Evolutionary conservation across 2,113 vertebrate genomes (phyloP).

Genomic region (Bufo gargarizans): DNA sequence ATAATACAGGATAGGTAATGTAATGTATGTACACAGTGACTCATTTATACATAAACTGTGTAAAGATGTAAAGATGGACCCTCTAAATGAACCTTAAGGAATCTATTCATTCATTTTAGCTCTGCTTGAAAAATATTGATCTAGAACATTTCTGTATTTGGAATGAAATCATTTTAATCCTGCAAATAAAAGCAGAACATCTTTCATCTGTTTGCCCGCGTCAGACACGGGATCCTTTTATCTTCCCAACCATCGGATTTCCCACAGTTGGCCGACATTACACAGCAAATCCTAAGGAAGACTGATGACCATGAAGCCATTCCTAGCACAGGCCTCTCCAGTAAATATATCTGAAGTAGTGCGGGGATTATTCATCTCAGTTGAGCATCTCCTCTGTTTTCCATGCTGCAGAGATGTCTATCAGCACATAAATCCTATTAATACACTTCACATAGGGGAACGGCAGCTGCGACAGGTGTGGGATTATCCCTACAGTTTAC

Average conservation of each 20-base stretch:
- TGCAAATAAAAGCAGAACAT: neutral
- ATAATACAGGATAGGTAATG: no score
- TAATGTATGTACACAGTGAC: no score
- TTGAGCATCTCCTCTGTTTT: constrained; percentile 30
- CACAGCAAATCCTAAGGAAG: constrained; percentile 27
- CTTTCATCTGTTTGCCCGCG: neutral
- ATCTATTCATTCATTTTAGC: neutral
- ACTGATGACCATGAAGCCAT: constrained; percentile 42
- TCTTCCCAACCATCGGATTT: neutral
- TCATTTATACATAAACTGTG: no score
- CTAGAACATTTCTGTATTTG: neutral
- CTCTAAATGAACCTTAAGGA: neutral
- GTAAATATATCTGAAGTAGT: constrained; percentile 48
- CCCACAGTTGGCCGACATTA: constrained; percentile 36
- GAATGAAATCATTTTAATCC: neutral
- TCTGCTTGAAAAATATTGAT: neutral
- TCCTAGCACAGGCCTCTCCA: constrained; percentile 49
- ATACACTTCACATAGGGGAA: constrained; percentile 42
- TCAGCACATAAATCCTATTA: constrained; percentile 51
- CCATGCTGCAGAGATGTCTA: constrained; percentile 50
- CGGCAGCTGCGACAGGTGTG: constrained; percentile 42
- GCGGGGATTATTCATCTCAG: constrained; percentile 42
- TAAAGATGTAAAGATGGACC: no score
- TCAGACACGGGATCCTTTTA: constrained; percentile 11
- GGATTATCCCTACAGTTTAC: constrained; percentile 34